Evolutionary conservation across 2,888 invertebrate genomes (phyloP).

Genomic region (Meta bourneti): DNA sequence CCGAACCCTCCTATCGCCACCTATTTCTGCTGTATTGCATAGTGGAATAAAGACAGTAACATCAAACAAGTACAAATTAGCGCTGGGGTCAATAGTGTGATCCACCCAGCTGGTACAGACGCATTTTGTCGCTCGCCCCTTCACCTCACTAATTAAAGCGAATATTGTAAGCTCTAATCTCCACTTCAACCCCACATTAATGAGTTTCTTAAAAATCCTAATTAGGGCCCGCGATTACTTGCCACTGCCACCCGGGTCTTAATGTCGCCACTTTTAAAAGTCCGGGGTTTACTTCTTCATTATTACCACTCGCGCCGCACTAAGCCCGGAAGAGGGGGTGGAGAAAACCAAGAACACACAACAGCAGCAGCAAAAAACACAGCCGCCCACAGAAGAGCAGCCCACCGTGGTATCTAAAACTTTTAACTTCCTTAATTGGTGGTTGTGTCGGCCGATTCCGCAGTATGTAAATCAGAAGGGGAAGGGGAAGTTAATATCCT

Average conservation of each 20-base stretch:
- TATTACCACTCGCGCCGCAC: background rate
- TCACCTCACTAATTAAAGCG: conserved; percentile 34
- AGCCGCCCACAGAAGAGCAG: background rate
- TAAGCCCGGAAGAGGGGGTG: background rate
- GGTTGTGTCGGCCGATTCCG: conserved; percentile 16
- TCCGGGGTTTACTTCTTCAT: conserved; percentile 3
- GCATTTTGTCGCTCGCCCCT: conserved; percentile 2
- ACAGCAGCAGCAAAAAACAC: background rate
- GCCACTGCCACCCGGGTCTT: conserved; percentile 13
- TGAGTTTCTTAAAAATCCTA: conserved; percentile 66
- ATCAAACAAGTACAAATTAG: background rate
- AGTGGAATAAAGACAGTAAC: background rate
- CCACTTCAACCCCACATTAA: conserved; percentile 43
- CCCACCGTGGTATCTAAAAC: conserved; percentile 19
- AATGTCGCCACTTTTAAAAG: conserved; percentile 43
- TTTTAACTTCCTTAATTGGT: conserved; percentile 47
- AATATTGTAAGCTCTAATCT: conserved; percentile 40
- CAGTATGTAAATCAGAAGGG: conserved; percentile 46
- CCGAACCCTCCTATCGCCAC: too few relatives aligned
- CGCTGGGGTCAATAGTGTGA: background rate
- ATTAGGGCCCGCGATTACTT: conserved; percentile 47
- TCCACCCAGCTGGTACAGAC: background rate
- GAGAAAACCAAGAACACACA: background rate
- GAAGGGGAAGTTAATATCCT: conserved; percentile 10
- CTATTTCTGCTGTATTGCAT: too few relatives aligned